Base-by-base conservation (phyloP, 2,113 vertebrate genomes). In the Fulmarus glacialis region DNA sequence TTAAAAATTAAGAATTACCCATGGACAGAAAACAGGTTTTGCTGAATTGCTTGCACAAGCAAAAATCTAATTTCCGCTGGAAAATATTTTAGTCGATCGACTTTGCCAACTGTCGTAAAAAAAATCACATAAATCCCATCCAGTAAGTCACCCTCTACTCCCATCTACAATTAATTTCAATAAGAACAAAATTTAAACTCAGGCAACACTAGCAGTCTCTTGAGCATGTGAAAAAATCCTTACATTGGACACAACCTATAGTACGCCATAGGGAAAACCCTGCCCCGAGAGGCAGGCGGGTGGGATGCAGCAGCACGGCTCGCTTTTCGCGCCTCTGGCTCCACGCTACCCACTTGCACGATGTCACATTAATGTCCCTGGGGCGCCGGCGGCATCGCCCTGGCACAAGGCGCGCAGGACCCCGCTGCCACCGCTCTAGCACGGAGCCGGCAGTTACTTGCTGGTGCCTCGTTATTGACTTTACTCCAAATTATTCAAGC, bases 391-490 rank as follows among this genome's bases (percentile, higher is more conserved):
- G 52, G 36, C 68, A 48, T 67, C n/a, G 0, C 47, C 12, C 30
- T 2, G 5, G 14, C 4, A 24, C 7, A 22, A 48, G 42, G 12
- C 8, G 2, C 10, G 5, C 1, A 0, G 59, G 55, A 50, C 16
- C 19, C 64, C 0, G 0, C 53, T 58, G 59, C 45, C n/a, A 29
- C 30, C 2, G 2, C 56, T 21, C 40, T 9, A 32, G 12, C 50
- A 27, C 63, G 63, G 12, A 14, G 15, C 70, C 59, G 40, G 29
- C 55, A 17, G 16, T 27, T 38, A 19, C 72, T 80, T 48, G 13
- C 47, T 52, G 67, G 12, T 89, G 75, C 56, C 71, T 47, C 1
- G 0, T n/a, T 42, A 66, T 14, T 70, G 53, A 26, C 63, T 68
- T 59, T 27, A 5, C 52, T 56, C 36, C 43, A 14, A 59, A 60